Base-by-base conservation (phyloP, 2,113 vertebrate species). In the Corythornis cristatus region DNA sequence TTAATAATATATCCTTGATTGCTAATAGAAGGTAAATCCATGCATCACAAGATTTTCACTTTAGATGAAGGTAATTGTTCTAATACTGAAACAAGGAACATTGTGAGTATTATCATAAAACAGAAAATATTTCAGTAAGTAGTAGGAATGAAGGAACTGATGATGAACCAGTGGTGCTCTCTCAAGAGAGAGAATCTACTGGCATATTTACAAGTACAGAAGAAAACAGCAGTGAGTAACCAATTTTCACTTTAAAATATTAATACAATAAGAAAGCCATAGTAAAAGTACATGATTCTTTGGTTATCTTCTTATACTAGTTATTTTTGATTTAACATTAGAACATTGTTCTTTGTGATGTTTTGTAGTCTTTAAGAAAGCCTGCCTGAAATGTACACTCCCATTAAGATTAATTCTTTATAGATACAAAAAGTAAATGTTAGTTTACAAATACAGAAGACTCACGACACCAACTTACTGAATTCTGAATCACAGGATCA, bases 311-410 rank as follows among this genome's bases (percentile, higher is more conserved):
- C 86, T 65, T 83, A 50, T 89, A 66, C 14, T 35, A 31, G 15
- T 78, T 78, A 19, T 50, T 72, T 95, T 84, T 75, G 2, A 45
- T 78, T 74, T 84, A 57, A 61, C 28, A 15, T 46, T 56, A 56
- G 6, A 19, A 48, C 29, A 3, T 76, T 87, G 35, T 0, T 1
- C 54, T 18, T 74, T 0, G 0, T 75, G 19, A 58, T 88, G 28
- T 35, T 93, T 58, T 85, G 64, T 46, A 79, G 23, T 42, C 40
- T 80, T 80, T 37, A 61, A 68, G 42, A 73, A 72, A 67, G 23
- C 40, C 50, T 86, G 18, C 72, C 48, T 40, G 46, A 48, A 90
- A 87, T 50, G 14, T 64, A 60, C 21, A 5, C 6, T 68, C 15
- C 31, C 15, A 3, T 23, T 54, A 68, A 71, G 42, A 51, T 78